These are phyloP conservation scores for Agrochola lychnidis DNA, from an alignment of 2,888 invertebrate species.

Conservation along the genomic window DNA sequence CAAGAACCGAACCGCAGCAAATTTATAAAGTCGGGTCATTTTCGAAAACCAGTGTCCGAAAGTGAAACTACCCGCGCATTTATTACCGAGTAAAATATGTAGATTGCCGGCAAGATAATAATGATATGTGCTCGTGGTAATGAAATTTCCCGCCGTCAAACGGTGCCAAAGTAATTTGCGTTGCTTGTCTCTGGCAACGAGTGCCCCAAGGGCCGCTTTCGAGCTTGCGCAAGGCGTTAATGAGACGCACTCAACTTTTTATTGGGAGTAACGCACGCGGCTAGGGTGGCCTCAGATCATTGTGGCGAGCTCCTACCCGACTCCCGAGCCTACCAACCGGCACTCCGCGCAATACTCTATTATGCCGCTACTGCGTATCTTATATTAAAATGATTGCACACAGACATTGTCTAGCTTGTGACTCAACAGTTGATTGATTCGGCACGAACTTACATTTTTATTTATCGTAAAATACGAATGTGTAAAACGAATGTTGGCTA, in stretches of 20 bases:
- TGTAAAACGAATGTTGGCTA: constrained; percentile 51
- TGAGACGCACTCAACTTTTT: constrained; percentile 85
- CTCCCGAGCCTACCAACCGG: constrained; percentile 20
- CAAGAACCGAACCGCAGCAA: constrained; percentile 80
- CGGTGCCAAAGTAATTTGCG: constrained; percentile 91
- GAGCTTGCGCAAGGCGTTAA: constrained; percentile 89
- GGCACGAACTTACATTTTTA: constrained; percentile 28
- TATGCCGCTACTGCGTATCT: constrained; percentile 29
- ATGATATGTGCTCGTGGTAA: constrained; percentile 91
- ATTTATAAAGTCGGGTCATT: constrained; percentile 89
- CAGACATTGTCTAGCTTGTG: constrained; percentile 26
- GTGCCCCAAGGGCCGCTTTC: constrained; percentile 90
- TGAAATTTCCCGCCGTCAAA: constrained; percentile 91
- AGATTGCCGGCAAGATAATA: constrained; percentile 90
- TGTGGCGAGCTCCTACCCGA: constrained; percentile 15
- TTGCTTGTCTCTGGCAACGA: constrained; percentile 89
- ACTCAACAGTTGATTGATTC: constrained; percentile 35
- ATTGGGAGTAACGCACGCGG: constrained; percentile 82
- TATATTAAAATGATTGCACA: constrained; percentile 37
- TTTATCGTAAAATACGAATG: constrained; percentile 33
- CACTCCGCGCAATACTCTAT: constrained; percentile 22
- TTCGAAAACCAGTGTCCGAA: constrained; percentile 90
- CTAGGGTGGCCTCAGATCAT: constrained; percentile 70
- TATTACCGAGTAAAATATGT: constrained; percentile 90
- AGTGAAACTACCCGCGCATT: constrained; percentile 90